A percentile compares a stretch with the other conserved stretches of the same genome.
Conservation (phyloP, 2,888 invertebrate genomes). For the Rhagonycha fulva region DNA sequence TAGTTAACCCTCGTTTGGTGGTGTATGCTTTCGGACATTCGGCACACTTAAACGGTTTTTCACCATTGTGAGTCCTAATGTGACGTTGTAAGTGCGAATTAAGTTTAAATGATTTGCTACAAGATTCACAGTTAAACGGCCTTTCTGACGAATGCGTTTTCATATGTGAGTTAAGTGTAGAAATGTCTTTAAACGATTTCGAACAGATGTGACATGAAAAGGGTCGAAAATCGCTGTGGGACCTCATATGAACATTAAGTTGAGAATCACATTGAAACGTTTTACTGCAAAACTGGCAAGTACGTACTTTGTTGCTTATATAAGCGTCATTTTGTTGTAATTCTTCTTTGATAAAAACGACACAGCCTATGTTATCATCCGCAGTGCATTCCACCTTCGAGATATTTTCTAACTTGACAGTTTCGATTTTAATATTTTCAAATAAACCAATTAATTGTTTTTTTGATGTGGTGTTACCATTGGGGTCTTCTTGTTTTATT, state of each 20-base stretch:
- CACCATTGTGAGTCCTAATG: background rate
- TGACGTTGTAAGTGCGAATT: conserved; percentile 1
- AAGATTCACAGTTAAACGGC: conserved; percentile 5
- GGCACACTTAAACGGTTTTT: conserved; percentile 3
- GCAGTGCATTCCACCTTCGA: background rate
- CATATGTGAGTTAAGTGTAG: background rate
- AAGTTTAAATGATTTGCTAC: background rate
- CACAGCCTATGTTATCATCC: background rate
- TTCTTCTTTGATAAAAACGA: background rate
- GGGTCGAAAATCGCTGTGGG: conserved; percentile 1
- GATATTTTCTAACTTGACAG: background rate
- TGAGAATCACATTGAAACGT: background rate
- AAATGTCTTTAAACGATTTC: conserved; percentile 4
- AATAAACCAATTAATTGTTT: background rate
- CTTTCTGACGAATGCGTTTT: background rate
- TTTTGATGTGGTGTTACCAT: background rate
- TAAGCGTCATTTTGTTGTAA: background rate
- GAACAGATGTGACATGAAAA: background rate
- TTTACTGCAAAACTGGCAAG: background rate
- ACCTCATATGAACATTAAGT: background rate
- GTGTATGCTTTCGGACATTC: background rate
- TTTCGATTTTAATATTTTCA: background rate
- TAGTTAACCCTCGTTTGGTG: background rate
- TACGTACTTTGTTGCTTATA: background rate
- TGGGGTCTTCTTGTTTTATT: background rate